Base-by-base conservation (phyloP, 2,113 vertebrate species). In the Rhinolophus sinicus region DNA sequence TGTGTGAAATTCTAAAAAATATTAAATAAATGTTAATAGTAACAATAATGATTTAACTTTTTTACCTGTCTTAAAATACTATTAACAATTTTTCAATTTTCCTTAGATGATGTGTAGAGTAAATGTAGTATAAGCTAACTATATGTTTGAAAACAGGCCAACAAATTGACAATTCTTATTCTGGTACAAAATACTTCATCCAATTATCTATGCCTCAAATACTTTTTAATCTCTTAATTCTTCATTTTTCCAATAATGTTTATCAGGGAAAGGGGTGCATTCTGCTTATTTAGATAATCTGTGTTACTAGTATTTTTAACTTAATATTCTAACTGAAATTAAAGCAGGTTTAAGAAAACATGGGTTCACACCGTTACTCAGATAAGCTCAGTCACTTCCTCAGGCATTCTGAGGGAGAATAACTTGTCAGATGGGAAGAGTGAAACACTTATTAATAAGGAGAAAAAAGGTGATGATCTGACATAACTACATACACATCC, bases 1-100 rank as follows among this genome's bases (percentile, higher is more conserved):
- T 50, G 72, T 72, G 70, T 73, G 38, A 85, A 85, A 78, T n/a
- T 50, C 69, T 78, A 83, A 82, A 44, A 95, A 84, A 69, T 89
- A 78, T 38, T 89, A 80, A 85, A 64, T 62, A 84, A 78, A 70
- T 85, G 13, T 64, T 93, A 78, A 64, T 3, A 72, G 80, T 89
- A 85, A 52, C 44, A 77, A 67, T 40, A 80, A 73, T 80, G 47
- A 86, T 40, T 76, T 87, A 69, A 35, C 6, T 33, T 81, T 91
- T 60, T 87, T 30, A 64, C 44, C 28, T 80, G 13, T 81, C 58
- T 47, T 80, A 38, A 87, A 92, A 86, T 62, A 70, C 72, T 33
- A 11, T 15, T 70, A 54, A 28, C 21, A 88, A 65, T 73, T n/a
- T 38, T 62, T 21, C 3, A 44, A 52, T 52, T 56, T 77, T 87